Conservation (phyloP, 1,140 invertebrate species). For the Philopotamus ludificatus region DNA sequence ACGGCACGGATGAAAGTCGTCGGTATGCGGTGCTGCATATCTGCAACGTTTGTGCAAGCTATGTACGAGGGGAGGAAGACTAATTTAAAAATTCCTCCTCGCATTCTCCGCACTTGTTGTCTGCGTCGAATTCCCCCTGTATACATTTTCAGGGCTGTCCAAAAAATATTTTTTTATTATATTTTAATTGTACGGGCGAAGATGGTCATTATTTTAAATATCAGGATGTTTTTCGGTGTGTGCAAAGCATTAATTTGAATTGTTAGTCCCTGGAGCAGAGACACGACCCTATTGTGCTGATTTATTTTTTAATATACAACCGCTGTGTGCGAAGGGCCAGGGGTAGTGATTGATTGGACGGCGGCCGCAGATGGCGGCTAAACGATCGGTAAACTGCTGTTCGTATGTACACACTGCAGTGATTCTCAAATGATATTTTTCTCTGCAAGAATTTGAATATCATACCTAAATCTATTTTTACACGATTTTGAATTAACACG, state of each 20-base stretch:
- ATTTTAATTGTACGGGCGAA: too few relatives aligned
- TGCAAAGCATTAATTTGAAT: too few relatives aligned
- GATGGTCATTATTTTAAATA: too few relatives aligned
- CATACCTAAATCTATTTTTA: too few relatives aligned
- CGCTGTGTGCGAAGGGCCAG: slow-evolving; percentile 5
- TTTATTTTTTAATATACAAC: slow-evolving; percentile 31
- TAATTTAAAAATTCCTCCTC: slow-evolving; percentile 26
- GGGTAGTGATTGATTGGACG: slow-evolving; percentile 35
- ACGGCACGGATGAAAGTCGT: background rate
- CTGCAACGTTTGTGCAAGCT: slow-evolving; percentile 12
- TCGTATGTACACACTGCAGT: slow-evolving; percentile 1
- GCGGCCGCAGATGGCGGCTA: slow-evolving; percentile 33
- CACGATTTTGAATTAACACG: too few relatives aligned
- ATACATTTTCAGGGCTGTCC: background rate
- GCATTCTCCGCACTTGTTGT: slow-evolving; percentile 8
- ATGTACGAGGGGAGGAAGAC: background rate
- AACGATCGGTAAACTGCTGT: slow-evolving; percentile 14
- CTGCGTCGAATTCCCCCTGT: background rate
- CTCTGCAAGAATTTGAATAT: too few relatives aligned
- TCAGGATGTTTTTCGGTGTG: too few relatives aligned
- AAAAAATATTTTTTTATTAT: too few relatives aligned
- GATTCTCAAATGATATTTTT: too few relatives aligned
- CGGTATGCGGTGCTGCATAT: slow-evolving; percentile 11
- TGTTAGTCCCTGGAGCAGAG: too few relatives aligned
- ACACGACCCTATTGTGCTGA: background rate